These are phyloP conservation scores for Schrankia costaestrigalis DNA, from an alignment of 2,888 invertebrate species.

Conservation along the genomic window DNA sequence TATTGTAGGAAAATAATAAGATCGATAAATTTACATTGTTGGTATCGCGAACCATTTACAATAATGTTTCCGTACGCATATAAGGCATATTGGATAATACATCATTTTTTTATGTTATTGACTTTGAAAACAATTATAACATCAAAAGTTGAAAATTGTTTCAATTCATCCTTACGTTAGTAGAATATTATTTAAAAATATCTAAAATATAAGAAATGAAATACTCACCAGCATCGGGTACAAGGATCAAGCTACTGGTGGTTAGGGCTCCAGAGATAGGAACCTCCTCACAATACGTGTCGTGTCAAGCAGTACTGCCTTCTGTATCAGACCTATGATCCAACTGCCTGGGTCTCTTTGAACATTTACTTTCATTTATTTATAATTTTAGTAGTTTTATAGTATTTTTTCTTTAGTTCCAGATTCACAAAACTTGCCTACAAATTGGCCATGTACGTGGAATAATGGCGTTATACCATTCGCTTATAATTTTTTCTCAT, in stretches of 20 bases:
- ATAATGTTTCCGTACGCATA: conserved; percentile 15
- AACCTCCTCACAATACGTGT: too few relatives aligned
- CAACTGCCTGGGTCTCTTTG: too few relatives aligned
- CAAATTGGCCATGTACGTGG: conserved; percentile 56
- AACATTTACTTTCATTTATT: conserved; percentile 1
- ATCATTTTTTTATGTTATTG: conserved; percentile 46
- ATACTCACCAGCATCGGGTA: too few relatives aligned
- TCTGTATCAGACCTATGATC: too few relatives aligned
- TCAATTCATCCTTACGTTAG: conserved; percentile 34
- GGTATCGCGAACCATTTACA: conserved; percentile 26
- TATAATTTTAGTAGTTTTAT: conserved; percentile 13
- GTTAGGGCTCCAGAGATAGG: too few relatives aligned
- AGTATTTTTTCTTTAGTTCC: conserved; percentile 28
- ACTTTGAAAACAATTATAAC: conserved; percentile 45
- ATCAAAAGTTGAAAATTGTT: too few relatives aligned
- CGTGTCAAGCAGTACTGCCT: too few relatives aligned
- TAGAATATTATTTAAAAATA: conserved; percentile 18
- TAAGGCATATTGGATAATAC: conserved; percentile 48
- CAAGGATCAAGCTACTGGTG: too few relatives aligned
- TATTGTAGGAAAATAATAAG: conserved; percentile 39
- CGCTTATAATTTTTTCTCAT: conserved; percentile 51
- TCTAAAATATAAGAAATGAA: too few relatives aligned
- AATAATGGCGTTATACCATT: conserved; percentile 48
- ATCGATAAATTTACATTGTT: conserved; percentile 31
- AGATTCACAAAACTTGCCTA: conserved; percentile 30